Evolutionary conservation across 2,113 vertebrate genomes (phyloP).

Genomic region (Rafetus swinhoei): DNA sequence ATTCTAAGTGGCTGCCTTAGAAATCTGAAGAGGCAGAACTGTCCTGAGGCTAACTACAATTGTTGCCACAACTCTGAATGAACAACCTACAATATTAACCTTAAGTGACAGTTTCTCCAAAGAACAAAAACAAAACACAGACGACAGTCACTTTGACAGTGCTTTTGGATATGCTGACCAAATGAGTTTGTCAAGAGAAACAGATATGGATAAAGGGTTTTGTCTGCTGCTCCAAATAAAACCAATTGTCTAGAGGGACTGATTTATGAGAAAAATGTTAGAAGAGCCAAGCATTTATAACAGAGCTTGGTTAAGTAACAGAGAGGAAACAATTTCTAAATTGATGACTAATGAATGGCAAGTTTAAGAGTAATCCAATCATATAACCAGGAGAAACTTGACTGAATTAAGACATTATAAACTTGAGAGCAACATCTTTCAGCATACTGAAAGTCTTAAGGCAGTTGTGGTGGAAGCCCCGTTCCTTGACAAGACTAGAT

Average conservation of each 20-base stretch:
- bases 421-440: background rate
- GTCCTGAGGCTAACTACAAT: constrained; percentile 40
- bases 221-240: constrained; percentile 1
- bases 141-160: constrained; percentile 1
- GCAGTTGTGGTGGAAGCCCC: background rate
- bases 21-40: constrained; percentile 56
- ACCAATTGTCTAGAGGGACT: background rate
- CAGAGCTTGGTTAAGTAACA: background rate
- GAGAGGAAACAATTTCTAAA: background rate
- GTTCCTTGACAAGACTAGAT: background rate
- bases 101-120: constrained; percentile 52
- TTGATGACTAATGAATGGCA: background rate
- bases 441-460: background rate
- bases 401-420: background rate
- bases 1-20: constrained; percentile 33
- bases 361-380: background rate
- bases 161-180: constrained; percentile 37
- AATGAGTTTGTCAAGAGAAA: constrained; percentile 25
- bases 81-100: constrained; percentile 51
- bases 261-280: background rate
- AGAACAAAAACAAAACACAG: constrained; percentile 17
- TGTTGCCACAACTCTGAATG: constrained; percentile 18
- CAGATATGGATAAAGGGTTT: background rate
- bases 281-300: background rate
- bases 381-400: background rate